Percentiles rank a stretch among this genome's conserved stretches.
Evolutionary conservation across 2,888 invertebrate species (phyloP).

Genomic region (Pasiphila rectangulata): DNA sequence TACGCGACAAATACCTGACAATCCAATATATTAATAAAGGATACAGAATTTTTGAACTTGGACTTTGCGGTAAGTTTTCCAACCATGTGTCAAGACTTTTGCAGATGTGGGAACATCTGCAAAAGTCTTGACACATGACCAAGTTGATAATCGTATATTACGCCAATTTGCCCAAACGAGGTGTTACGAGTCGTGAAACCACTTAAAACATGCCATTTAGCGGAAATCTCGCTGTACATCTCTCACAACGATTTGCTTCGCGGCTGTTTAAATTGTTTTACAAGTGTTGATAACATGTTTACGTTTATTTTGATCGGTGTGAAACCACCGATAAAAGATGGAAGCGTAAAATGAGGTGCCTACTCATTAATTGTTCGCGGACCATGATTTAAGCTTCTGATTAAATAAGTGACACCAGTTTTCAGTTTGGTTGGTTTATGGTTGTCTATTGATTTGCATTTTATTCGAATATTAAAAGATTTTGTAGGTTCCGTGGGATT

Average conservation of each 20-base stretch:
- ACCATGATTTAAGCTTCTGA: background rate
- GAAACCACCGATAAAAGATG: slow-evolving; percentile 1
- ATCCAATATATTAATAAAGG: too few relatives aligned
- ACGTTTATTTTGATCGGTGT: slow-evolving; percentile 7
- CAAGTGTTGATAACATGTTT: slow-evolving; percentile 21
- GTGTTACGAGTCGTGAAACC: slow-evolving; percentile 33
- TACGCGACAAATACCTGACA: too few relatives aligned
- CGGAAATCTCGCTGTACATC: slow-evolving; percentile 26
- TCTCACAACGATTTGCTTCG: slow-evolving; percentile 25
- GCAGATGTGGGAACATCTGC: too few relatives aligned
- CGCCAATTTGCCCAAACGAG: slow-evolving; percentile 32
- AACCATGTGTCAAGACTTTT: slow-evolving; percentile 3
- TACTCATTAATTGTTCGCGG: too few relatives aligned
- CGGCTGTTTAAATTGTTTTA: slow-evolving; percentile 29
- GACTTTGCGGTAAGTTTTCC: too few relatives aligned
- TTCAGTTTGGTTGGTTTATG: too few relatives aligned
- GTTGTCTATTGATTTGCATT: too few relatives aligned
- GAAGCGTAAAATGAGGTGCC: background rate
- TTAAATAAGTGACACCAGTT: too few relatives aligned
- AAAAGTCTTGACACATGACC: slow-evolving; percentile 36
- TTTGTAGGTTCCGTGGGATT: too few relatives aligned
- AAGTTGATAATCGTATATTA: slow-evolving; percentile 41
- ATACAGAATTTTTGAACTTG: too few relatives aligned
- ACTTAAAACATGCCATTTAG: slow-evolving; percentile 41
- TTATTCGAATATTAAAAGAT: too few relatives aligned